These are phyloP conservation scores for Morone saxatilis DNA, from an alignment of 2,113 vertebrate species.

Conservation along the genomic window DNA sequence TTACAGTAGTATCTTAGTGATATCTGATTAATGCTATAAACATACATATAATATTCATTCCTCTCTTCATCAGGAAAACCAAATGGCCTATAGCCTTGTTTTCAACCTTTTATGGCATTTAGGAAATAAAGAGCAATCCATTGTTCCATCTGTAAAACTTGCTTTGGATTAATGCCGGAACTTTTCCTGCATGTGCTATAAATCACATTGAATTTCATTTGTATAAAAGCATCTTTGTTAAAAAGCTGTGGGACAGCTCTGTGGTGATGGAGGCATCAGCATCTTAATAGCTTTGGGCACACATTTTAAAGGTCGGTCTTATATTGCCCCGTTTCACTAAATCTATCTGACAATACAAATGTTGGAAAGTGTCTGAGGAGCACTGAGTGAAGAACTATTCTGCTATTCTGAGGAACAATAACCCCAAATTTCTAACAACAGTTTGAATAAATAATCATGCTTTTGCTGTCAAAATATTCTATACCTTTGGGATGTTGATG, in stretches of 20 bases:
- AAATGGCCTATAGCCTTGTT: background rate
- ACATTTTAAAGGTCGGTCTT: constrained; percentile 64
- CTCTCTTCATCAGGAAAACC: background rate
- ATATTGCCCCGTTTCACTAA: background rate
- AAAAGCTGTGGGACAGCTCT: background rate
- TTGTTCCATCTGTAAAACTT: constrained; percentile 26
- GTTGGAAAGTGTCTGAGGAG: background rate
- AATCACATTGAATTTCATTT: constrained; percentile 37
- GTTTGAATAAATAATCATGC: background rate
- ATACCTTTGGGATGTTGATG: background rate
- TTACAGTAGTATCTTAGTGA: too few species aligned
- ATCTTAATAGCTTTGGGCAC: constrained; percentile 48
- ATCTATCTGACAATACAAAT: constrained; percentile 8
- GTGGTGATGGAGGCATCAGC: constrained; percentile 28
- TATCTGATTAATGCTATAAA: background rate
- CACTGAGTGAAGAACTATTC: too few species aligned
- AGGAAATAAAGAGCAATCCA: constrained; percentile 16
- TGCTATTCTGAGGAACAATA: background rate
- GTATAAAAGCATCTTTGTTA: constrained; percentile 74
- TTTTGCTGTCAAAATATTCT: background rate
- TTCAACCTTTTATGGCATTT: constrained; percentile 21
- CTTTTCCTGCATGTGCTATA: constrained; percentile 27
- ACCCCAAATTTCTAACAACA: background rate
- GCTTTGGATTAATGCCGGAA: background rate
- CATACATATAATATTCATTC: background rate